Evolutionary conservation across 2,888 invertebrate species (phyloP).

Genomic region (Drosophila mulleri): DNA sequence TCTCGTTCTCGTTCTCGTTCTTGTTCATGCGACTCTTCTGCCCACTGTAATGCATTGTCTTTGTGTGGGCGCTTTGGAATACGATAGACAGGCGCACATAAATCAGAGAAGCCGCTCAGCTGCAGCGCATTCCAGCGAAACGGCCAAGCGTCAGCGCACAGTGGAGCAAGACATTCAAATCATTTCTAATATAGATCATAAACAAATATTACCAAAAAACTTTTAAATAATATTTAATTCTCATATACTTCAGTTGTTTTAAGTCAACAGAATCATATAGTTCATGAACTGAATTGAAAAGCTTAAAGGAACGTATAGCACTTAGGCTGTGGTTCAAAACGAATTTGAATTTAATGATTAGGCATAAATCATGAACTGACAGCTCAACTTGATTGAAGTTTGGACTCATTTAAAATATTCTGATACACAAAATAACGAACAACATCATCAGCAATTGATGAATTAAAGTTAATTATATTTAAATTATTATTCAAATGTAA

Average conservation of each 20-base stretch:
- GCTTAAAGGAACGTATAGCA: no score
- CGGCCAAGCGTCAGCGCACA: conserved; percentile 28
- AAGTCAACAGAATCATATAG: no score
- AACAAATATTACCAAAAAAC: no score
- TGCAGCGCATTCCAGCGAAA: conserved; percentile 48
- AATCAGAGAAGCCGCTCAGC: conserved; percentile 35
- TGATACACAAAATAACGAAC: background rate
- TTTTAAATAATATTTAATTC: no score
- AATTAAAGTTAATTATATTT: conserved; percentile 6
- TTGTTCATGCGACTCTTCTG: background rate
- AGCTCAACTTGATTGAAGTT: background rate
- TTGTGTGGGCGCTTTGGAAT: conserved; percentile 72
- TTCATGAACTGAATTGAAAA: background rate
- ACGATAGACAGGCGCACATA: conserved; percentile 64
- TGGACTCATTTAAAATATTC: background rate
- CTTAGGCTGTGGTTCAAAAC: no score
- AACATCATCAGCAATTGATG: background rate
- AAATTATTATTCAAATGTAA: background rate
- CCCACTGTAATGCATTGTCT: conserved; percentile 27
- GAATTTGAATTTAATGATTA: background rate
- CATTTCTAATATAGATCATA: background rate
- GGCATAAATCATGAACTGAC: background rate
- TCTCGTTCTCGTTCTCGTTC: conserved; percentile 3
- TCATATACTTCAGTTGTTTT: no score
- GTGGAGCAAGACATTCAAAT: conserved; percentile 8